Evolutionary conservation across 2,888 invertebrate genomes (phyloP).

Genomic region (Sepioteuthis lessoniana): DNA sequence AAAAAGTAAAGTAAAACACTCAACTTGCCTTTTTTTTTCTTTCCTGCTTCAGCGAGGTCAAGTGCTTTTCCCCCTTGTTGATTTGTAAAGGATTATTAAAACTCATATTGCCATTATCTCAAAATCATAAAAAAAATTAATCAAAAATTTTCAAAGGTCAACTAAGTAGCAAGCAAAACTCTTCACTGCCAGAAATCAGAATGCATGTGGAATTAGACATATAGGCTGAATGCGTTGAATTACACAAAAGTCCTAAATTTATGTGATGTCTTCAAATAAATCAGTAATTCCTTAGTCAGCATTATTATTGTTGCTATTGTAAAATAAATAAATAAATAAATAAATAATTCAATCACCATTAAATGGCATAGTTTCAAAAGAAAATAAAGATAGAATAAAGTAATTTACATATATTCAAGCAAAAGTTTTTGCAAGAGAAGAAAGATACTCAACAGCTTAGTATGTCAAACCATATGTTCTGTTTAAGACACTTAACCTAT

Average conservation of each 20-base stretch:
- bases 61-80: slow-evolving; percentile 33
- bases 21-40: slow-evolving; percentile 33
- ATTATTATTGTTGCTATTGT: background rate
- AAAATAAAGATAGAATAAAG: background rate
- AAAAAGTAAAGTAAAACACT: slow-evolving; percentile 33
- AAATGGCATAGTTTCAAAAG: too few species aligned
- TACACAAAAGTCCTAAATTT: background rate
- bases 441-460: background rate
- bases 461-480: background rate
- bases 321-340: too few species aligned
- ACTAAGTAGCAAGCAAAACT: slow-evolving; percentile 1
- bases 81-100: slow-evolving; percentile 33
- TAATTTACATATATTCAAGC: background rate
- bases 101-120: slow-evolving; percentile 33
- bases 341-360: too few species aligned
- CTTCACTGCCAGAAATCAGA: background rate
- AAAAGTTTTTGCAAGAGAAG: background rate
- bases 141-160: slow-evolving; percentile 33
- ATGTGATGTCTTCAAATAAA: background rate
- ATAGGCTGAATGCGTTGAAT: background rate
- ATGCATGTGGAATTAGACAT: slow-evolving; percentile 33
- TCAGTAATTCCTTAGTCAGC: background rate
- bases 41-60: slow-evolving; percentile 33
- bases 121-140: slow-evolving; percentile 23
- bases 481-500: background rate